Conservation (phyloP, 1,140 invertebrate species). For the Eufriesea mexicana region DNA sequence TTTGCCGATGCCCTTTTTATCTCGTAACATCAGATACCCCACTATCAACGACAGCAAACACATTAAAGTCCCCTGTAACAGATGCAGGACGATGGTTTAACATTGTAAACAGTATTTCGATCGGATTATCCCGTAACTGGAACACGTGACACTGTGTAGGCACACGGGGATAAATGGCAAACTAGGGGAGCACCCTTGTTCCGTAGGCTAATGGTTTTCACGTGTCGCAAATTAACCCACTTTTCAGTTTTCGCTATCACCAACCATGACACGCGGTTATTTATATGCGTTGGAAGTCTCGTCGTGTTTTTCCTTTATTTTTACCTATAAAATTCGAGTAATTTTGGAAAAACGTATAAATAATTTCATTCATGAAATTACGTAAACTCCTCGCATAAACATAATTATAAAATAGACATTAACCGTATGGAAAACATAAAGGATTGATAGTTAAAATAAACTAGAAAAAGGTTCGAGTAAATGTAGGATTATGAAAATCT, state of each 20-base stretch:
- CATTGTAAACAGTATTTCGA: conserved; percentile 46
- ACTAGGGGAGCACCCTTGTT: conserved; percentile 31
- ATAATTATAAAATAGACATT: too few species aligned
- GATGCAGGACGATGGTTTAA: not conserved
- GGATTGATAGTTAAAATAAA: too few species aligned
- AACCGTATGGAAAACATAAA: too few species aligned
- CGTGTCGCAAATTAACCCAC: conserved; percentile 46
- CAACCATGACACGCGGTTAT: not conserved
- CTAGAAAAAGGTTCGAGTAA: too few species aligned
- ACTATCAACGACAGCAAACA: not conserved
- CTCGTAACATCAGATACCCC: not conserved
- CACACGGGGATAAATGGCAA: conserved; percentile 28
- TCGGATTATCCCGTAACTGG: conserved; percentile 39
- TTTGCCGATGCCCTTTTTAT: not conserved
- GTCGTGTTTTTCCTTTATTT: too few species aligned
- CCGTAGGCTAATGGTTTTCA: conserved; percentile 47
- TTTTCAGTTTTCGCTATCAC: conserved; percentile 18
- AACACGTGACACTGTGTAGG: conserved; percentile 44
- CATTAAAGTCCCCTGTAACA: conserved; percentile 18
- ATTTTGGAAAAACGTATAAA: too few species aligned
- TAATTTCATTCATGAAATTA: too few species aligned
- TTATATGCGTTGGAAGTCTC: too few species aligned
- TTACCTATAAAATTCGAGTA: too few species aligned
- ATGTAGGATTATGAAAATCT: too few species aligned
- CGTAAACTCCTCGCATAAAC: too few species aligned